Base-by-base conservation (phyloP, 2,888 invertebrate species). In the Lithophane socia region DNA sequence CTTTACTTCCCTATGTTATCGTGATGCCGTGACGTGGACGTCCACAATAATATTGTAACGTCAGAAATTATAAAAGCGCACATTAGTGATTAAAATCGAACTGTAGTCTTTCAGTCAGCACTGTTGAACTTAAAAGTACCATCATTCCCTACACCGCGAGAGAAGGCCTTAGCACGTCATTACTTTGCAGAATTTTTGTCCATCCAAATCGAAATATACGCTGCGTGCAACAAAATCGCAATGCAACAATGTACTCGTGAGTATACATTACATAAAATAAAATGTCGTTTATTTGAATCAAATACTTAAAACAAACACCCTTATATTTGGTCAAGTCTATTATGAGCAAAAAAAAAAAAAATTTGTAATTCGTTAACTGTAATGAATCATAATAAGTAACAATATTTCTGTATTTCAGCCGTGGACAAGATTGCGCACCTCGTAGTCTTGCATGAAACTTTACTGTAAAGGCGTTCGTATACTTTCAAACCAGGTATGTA, bases 191-290 rank as follows among this genome's bases (percentile, higher is more conserved):
- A 79, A 44, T 80, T 79, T 75, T 1, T 24, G 13, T 24, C 75
- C 9, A 75, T 80, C 44, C 63, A 80, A 37, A 68, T 80, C 0
- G 79, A 79, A 47, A 58, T 80, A 5, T 79, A 75, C 18, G 79
- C 79, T 8, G 58, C 67, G 3, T 75, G 79, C 24, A 80, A 79
- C 67, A 67, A 75, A 18, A 68, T 80, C 3, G 81, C 79, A 0
- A 75, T 79, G 79, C 37, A 64, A 21, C 63, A 75, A 18, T 64
- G 63, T 52, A 52, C 63, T 7, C 67, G 79, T 79, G 44, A 75
- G 80, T 79, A 63, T 56, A 10, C 8, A n/a, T n/a, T 24, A 9
- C 10, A 13, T 60, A 29, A 58, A 24, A 58, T 13, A 13, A 58
- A 58, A 13, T 10, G 3, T 56, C n/a, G 12, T 5, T n/a, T 24